A percentile compares a stretch with the other conserved stretches of the same genome.
phyloP scores from a whole-genome alignment of 2,888 invertebrate genomes.

The Caenorhabditis drosophilae region DNA sequence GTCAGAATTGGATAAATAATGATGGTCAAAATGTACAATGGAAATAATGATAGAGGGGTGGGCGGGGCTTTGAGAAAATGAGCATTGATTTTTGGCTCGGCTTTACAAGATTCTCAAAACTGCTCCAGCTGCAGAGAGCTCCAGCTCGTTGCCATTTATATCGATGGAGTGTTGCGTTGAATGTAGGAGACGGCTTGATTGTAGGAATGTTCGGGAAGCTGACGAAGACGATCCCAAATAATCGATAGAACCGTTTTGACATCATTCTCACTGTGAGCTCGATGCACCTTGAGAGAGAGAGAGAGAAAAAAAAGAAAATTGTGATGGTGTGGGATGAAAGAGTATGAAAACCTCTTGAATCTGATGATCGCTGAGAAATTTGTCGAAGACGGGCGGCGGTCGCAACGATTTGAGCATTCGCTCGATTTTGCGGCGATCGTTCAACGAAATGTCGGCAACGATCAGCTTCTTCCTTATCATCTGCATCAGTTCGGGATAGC shows the following conservation, averaged over 20 bases:
- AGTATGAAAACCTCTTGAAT: conserved; percentile 5
- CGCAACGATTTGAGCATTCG: conserved; percentile 24
- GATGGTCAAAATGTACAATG: no score
- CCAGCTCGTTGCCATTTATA: conserved; percentile 17
- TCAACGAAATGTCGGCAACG: conserved; percentile 13
- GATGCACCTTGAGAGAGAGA: conserved; percentile 29
- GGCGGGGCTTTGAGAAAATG: no score
- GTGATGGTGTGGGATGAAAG: not conserved
- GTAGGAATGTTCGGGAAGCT: conserved; percentile 10
- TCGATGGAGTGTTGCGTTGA: conserved; percentile 22
- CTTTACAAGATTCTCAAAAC: no score
- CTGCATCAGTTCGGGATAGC: conserved; percentile 25
- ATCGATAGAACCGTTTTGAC: conserved; percentile 10
- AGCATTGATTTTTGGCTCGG: no score
- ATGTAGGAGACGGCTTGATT: conserved; percentile 29
- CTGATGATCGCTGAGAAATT: conserved; percentile 20
- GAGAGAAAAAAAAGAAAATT: no score
- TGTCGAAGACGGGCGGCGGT: conserved; percentile 33
- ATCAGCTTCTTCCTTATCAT: conserved; percentile 22
- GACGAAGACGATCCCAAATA: conserved; percentile 4
- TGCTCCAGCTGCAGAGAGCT: no score
- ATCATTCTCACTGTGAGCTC: conserved; percentile 22
- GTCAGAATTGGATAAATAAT: no score
- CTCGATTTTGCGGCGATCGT: conserved; percentile 30
- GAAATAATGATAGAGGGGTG: no score